Base-by-base conservation (phyloP, 2,113 vertebrate species). In the Phycodurus eques region DNA sequence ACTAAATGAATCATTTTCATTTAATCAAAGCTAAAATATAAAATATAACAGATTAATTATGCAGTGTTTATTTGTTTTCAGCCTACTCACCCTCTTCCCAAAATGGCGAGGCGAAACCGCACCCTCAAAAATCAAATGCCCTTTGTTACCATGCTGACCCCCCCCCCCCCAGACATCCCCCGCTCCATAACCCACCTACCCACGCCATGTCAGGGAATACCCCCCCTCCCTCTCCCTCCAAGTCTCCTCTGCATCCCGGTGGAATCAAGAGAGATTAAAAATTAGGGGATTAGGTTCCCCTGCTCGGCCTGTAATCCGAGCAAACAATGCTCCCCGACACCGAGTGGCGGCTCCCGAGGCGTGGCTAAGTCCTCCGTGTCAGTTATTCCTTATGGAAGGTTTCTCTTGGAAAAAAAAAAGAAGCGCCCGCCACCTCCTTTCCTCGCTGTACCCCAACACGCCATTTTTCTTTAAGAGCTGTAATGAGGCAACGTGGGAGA, bases 251-350 rank as follows among this genome's bases (percentile, higher is more conserved):
- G 83, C 80, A 89, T 88, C 87, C 80, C 80, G 80, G 79, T 88
- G 83, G 87, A 92, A 91, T 91, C 90, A 87, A 74, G 80, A 82
- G 84, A 90, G 92, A 92, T 92, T 92, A 91, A 87, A 91, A 89
- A 89, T 87, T 89, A 90, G 82, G 84, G 91, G 89, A 93, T 92
- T 93, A 92, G 83, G 84, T 85, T 87, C 76, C 80, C 84, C 85
- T 86, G 83, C 87, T 88, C 75, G 73, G 80, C 87, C 86, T 66
- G 81, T 92, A 93, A 93, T 93, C 90, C 91, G 83, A 84, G 89
- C 86, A 89, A 92, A 91, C 89, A 92, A 92, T 87, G 89, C 88
- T 87, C 80, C 86, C 84, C 83, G 90, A 90, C 82, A 68, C 82
- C 14, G 73, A 75, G 73, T 39, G 73, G 75, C 84, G 84, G 80